phyloP scores from a whole-genome alignment of 2,797 vertebrate species.

The Ara ararauna region DNA sequence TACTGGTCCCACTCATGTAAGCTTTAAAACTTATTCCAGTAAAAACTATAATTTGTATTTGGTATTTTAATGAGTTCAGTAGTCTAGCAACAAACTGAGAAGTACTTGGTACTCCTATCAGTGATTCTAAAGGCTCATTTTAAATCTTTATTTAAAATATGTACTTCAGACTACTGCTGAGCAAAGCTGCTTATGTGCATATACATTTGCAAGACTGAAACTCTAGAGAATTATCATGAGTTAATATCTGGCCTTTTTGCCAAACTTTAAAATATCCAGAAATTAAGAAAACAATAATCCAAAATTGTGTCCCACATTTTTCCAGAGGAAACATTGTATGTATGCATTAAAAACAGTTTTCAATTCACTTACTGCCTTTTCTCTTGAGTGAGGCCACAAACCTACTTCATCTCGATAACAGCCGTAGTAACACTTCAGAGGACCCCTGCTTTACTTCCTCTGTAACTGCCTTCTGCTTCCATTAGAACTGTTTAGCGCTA shows the following conservation, averaged over 20 bases:
- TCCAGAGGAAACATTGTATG: neutral
- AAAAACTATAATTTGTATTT: neutral
- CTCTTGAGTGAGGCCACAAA: neutral
- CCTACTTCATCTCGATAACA: neutral
- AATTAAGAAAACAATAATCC: neutral
- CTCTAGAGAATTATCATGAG: neutral
- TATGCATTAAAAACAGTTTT: neutral
- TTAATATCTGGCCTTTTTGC: neutral
- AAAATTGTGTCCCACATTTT: neutral
- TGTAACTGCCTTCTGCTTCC: neutral
- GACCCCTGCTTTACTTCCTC: neutral
- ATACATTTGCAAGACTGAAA: neutral
- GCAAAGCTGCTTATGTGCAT: neutral
- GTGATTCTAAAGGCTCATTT: neutral
- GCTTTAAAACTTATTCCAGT: neutral
- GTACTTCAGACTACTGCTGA: neutral
- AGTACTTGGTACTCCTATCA: neutral
- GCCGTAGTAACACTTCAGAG: neutral
- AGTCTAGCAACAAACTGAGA: neutral
- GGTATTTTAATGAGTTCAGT: neutral
- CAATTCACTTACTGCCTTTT: neutral
- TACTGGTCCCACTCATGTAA: neutral
- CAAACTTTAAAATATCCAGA: neutral
- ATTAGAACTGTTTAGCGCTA: neutral
- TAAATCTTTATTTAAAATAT: neutral